Evolutionary conservation across 2,113 vertebrate species (phyloP).

Genomic region (Prunella fulvescens): DNA sequence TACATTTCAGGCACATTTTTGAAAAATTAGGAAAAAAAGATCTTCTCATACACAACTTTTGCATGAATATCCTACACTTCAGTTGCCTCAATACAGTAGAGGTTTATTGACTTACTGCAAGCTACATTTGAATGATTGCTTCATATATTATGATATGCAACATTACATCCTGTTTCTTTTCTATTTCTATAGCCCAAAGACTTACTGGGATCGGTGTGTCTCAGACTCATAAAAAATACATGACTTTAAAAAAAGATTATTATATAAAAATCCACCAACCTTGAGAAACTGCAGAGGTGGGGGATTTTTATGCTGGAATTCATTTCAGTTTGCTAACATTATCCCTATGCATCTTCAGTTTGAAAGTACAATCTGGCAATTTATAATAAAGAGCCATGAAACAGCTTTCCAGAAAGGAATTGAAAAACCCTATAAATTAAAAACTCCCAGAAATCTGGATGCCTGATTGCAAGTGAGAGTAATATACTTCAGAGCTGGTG

Average conservation of each 20-base stretch:
- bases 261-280: constrained; percentile 64
- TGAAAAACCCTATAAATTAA: not conserved
- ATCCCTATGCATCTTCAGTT: constrained; percentile 22
- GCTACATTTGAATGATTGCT: constrained; percentile 64
- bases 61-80: constrained; percentile 30
- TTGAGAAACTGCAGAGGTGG: constrained; percentile 67
- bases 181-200: constrained; percentile 72
- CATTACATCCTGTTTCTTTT: constrained; percentile 60
- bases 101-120: constrained; percentile 64
- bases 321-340: constrained; percentile 62
- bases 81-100: constrained; percentile 31
- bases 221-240: constrained; percentile 77
- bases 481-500: not conserved
- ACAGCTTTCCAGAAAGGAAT: constrained; percentile 42
- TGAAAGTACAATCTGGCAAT: constrained; percentile 56
- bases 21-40: constrained; percentile 8
- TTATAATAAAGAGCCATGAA: constrained; percentile 44
- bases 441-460: constrained; percentile 41
- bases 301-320: constrained; percentile 63
- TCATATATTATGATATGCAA: constrained; percentile 61
- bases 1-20: constrained; percentile 28
- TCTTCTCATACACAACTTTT: constrained; percentile 10
- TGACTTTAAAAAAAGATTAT: constrained; percentile 66
- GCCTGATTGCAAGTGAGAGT: constrained; percentile 32
- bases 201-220: constrained; percentile 58